phyloP scores from a whole-genome alignment of 2,797 vertebrate genomes.

The Poecilia velifera region DNA sequence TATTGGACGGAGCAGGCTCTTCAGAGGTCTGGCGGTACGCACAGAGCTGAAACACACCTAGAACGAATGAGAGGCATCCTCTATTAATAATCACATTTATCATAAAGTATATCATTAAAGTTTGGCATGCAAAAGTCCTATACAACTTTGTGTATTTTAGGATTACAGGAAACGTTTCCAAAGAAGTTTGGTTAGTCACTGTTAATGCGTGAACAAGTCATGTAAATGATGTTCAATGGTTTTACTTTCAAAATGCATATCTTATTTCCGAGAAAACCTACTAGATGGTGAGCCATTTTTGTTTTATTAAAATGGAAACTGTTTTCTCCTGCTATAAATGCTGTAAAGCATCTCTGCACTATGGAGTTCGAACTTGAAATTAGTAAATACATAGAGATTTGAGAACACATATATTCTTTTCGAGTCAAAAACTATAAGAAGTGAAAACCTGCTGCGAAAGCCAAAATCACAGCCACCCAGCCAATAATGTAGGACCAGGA shows the following conservation, averaged over 20 bases:
- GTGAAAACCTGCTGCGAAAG: constrained; percentile 82
- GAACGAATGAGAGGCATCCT: not conserved
- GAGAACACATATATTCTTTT: not conserved
- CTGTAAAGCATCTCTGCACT: not conserved
- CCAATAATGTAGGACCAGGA: constrained; percentile 90
- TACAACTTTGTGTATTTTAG: not conserved
- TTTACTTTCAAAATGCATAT: not conserved
- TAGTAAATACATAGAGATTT: not conserved
- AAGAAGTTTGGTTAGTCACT: not conserved
- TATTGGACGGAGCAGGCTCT: constrained; percentile 67
- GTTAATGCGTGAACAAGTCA: not conserved
- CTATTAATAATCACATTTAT: not conserved
- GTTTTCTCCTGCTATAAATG: too few species aligned
- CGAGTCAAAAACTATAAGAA: not conserved
- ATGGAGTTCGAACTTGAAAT: not conserved
- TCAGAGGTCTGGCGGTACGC: constrained; percentile 73
- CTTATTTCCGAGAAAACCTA: not conserved
- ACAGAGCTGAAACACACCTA: constrained; percentile 81
- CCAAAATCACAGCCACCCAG: constrained; percentile 85
- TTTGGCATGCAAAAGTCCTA: not conserved
- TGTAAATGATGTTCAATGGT: not conserved
- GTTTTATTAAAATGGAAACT: not conserved
- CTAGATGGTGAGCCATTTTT: not conserved
- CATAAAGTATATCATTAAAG: not conserved
- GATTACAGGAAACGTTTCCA: not conserved